Base-by-base conservation (phyloP, 1,140 invertebrate genomes). In the Bradynema listronoti region DNA sequence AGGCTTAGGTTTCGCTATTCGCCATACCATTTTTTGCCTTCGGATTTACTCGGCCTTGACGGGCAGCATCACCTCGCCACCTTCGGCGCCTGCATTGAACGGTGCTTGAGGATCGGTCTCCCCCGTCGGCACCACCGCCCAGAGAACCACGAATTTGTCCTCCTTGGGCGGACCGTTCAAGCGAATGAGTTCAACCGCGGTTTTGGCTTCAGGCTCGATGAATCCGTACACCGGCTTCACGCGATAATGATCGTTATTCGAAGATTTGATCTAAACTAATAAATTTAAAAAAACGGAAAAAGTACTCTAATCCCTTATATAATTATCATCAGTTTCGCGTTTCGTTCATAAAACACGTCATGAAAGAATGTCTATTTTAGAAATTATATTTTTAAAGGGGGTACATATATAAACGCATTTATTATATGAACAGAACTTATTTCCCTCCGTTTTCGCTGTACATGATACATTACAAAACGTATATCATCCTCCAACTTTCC, bases 101-200 rank as follows among this genome's bases (percentile, higher is more conserved):
- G 66, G 64, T 41, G 67, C 66, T 33, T 68, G 67, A 11, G 65
- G 36, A 27, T 68, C 66, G 58, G 65, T 70, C n/a, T 55, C 57
- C 41, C 69, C 65, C 27, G 49, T 47, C 25, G 64, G 59, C 14
- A 71, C 69, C 33, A 72, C 69, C 7, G 69, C 69, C 59, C 71
- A 71, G 39, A 72, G 69, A 32, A 71, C 51, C 19, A 71, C 69
- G 32, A 71, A 46, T 42, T 71, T 71, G 52, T 71, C 69, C 41
- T 71, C 69, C 39, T 71, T 72, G 5, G 69, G 27, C 14, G 69
- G 69, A 34, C 69, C 69, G n/a, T 33, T 16, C 9, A 66, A 29
- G 33, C 69, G 69, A 29, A 56, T 63, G 42, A 71, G 60, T 42
- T 73, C 69, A 25, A 71, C 22, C 16, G 62, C 25, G 1, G 54